Base-by-base conservation (phyloP, 2,113 vertebrate species). In the Setophaga kirtlandii region DNA sequence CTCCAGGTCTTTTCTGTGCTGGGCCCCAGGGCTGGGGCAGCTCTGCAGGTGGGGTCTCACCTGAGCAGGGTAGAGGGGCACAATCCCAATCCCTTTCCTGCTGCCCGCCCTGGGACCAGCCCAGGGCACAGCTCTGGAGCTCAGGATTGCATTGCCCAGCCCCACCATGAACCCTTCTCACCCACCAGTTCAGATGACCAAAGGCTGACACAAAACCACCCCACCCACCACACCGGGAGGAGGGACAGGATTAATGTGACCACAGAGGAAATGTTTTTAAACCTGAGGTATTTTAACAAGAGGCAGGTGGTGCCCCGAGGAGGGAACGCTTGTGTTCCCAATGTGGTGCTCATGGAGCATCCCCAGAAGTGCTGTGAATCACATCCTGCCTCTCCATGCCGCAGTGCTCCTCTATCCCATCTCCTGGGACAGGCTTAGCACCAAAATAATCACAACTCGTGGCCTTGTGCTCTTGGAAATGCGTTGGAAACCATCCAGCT, bases 291-390 rank as follows among this genome's bases (percentile, higher is more conserved):
- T 4, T 76, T 50, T 63, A 39, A 23, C 0, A 4, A 35, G 65
- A 69, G 49, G 41, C 52, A 64, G 49, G 41, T 1, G 0, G 47
- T 41, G 81, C n/a, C 37, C 31, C 10, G 4, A 65, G 53, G 46
- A 86, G 9, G 49, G n/a, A 41, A 25, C 2, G 18, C 33, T 13
- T 46, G 3, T 0, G 2, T 6, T 93, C 52, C 49, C 35, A 11
- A 33, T 14, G 2, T 1, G 0, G 6, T 0, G 1, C 30, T 35
- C 4, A 15, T n/a, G 74, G 53, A 44, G 15, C 1, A 0, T 62
- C 80, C 62, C 87, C 75, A 64, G 35, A 20, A 87, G 53, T 4
- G 37, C 82, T 46, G 67, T 69, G 59, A 80, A 60, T 91, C 87
- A 85, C 33, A 53, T 85, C 77, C 67, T 81, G 58, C 87, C 62